Evolutionary conservation across 2,888 invertebrate genomes (phyloP).

Genomic region (Drosophila merina): DNA sequence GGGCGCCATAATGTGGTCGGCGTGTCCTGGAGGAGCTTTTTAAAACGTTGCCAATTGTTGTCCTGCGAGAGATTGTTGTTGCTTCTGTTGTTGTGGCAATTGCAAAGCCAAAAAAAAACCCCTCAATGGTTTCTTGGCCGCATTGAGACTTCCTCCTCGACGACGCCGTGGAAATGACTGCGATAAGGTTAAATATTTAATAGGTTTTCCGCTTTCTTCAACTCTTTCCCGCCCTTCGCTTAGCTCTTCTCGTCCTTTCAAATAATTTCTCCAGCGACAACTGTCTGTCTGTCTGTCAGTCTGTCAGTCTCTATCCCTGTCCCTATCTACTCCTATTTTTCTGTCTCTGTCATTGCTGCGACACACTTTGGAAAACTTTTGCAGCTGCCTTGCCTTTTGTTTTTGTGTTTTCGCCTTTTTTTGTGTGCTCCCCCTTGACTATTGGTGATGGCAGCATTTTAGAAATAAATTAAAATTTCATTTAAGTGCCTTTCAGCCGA

Average conservation of each 20-base stretch:
- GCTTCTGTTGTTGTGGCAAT: slow-evolving; percentile 27
- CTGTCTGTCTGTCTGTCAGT: slow-evolving; percentile 38
- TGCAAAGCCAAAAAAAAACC: slow-evolving; percentile 10
- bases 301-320: slow-evolving; percentile 21
- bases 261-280: slow-evolving; percentile 42
- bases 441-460: slow-evolving; percentile 62
- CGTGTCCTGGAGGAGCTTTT: slow-evolving; percentile 56
- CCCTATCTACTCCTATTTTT: slow-evolving; percentile 14
- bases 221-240: slow-evolving; percentile 13
- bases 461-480: slow-evolving; percentile 78
- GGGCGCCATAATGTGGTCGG: slow-evolving; percentile 57
- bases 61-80: slow-evolving; percentile 16
- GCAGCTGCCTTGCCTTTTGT: slow-evolving; percentile 31
- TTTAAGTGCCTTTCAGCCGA: slow-evolving; percentile 69
- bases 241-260: slow-evolving; percentile 12
- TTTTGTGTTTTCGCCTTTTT: slow-evolving; percentile 11
- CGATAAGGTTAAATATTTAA: slow-evolving; percentile 77
- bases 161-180: slow-evolving; percentile 40
- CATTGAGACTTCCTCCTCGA: slow-evolving; percentile 30
- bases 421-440: slow-evolving; percentile 35
- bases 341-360: slow-evolving; percentile 61
- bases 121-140: slow-evolving; percentile 31
- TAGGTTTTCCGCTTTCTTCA: slow-evolving; percentile 45
- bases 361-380: slow-evolving; percentile 66
- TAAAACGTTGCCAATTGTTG: slow-evolving; percentile 49